A percentile compares a stretch with the other conserved stretches of the same genome.
These are phyloP conservation scores for Helicoverpa zea DNA, from an alignment of 1,140 invertebrate genomes.

Conservation along the genomic window DNA sequence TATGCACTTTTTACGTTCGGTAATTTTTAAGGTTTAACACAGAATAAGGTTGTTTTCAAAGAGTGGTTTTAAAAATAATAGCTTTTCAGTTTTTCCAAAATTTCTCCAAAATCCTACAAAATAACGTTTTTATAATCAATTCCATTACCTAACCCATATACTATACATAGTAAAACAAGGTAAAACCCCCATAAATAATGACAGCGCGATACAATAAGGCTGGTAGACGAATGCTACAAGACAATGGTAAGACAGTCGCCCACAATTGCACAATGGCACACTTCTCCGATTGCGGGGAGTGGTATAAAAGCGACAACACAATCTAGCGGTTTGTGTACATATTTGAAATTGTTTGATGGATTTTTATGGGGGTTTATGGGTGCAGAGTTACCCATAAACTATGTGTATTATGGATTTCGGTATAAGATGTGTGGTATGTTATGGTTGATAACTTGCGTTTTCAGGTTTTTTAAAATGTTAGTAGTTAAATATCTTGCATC, in stretches of 20 bases:
- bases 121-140: background rate
- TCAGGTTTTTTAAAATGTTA: no score
- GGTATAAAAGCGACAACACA: constrained; percentile 40
- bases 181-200: constrained; percentile 49
- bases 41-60: no score
- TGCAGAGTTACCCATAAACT: no score
- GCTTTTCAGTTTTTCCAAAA: no score
- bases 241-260: constrained; percentile 54
- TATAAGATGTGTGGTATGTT: no score
- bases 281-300: constrained; percentile 39
- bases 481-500: no score
- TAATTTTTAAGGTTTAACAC: no score
- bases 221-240: constrained; percentile 55
- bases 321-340: constrained; percentile 30
- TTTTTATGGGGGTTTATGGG: no score
- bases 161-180: constrained; percentile 2
- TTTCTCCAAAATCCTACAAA: background rate
- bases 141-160: background rate
- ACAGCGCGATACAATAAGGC: constrained; percentile 49
- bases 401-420: no score
- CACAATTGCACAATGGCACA: constrained; percentile 59
- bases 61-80: no score
- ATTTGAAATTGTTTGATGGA: constrained; percentile 11
- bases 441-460: no score
- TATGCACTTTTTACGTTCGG: no score